These are phyloP conservation scores for Brevipalpus yothersi DNA, from an alignment of 1,140 invertebrate genomes.

Conservation along the genomic window DNA sequence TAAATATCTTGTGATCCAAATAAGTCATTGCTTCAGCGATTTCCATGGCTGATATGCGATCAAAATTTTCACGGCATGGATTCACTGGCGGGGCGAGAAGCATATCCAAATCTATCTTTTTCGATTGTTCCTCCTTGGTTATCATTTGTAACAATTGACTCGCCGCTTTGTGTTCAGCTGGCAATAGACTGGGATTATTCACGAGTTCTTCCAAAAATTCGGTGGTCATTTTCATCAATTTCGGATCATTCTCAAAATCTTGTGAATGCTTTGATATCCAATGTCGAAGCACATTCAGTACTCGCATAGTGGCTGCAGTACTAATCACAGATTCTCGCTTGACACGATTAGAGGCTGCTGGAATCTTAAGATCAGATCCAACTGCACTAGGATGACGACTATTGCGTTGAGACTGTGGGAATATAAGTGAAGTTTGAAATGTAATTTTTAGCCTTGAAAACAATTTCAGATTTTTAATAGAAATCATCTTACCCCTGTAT, in stretches of 20 bases:
- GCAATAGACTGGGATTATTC: conserved; percentile 53
- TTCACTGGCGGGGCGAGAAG: conserved; percentile 39
- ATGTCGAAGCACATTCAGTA: conserved; percentile 60
- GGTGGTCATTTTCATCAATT: conserved; percentile 46
- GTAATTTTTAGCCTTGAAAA: background rate
- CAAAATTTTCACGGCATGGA: conserved; percentile 54
- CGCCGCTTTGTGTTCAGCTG: conserved; percentile 68
- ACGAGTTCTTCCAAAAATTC: conserved; percentile 72
- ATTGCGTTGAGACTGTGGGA: conserved; percentile 11
- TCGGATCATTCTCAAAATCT: conserved; percentile 56
- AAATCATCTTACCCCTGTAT: background rate
- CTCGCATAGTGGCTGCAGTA: conserved; percentile 74
- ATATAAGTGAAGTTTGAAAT: background rate
- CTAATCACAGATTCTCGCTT: conserved; percentile 63
- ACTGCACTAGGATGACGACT: conserved; percentile 20
- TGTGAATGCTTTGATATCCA: conserved; percentile 45
- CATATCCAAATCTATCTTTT: conserved; percentile 38
- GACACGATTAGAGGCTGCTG: conserved; percentile 4
- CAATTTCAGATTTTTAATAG: background rate
- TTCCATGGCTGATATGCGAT: conserved; percentile 62
- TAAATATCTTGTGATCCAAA: conserved; percentile 75
- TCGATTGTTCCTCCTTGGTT: conserved; percentile 36
- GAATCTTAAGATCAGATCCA: conserved; percentile 19
- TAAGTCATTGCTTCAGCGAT: conserved; percentile 85
- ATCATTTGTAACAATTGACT: conserved; percentile 49